phyloP scores from a whole-genome alignment of 2,888 invertebrate species.

The Neoaliturus tenellus region DNA sequence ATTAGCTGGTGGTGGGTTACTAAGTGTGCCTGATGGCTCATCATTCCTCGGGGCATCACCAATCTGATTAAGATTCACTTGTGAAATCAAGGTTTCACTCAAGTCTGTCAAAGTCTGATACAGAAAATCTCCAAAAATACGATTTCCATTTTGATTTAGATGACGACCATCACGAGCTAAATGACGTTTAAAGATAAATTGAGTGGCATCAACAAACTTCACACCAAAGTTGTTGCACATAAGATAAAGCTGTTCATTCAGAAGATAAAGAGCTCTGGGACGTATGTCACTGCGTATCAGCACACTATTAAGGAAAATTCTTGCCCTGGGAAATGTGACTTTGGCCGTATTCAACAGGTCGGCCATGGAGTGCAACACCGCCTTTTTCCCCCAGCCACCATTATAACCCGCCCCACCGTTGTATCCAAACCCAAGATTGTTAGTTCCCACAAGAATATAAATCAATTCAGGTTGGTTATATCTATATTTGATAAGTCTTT shows the following conservation, averaged over 20 bases:
- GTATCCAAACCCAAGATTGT: not conserved
- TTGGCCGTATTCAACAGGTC: slow-evolving; percentile 9
- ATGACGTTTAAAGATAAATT: not conserved
- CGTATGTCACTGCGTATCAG: not conserved
- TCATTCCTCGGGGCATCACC: not conserved
- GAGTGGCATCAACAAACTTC: not conserved
- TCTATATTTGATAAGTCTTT: not conserved
- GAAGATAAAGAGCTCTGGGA: not conserved
- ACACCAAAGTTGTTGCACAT: slow-evolving; percentile 16
- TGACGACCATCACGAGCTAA: slow-evolving; percentile 8
- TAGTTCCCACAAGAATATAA: slow-evolving; percentile 17
- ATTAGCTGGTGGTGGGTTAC: not conserved
- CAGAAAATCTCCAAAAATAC: not conserved
- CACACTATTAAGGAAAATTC: not conserved
- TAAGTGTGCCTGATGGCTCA: not conserved
- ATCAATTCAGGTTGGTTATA: not conserved
- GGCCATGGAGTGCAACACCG: not conserved
- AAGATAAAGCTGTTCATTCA: not conserved
- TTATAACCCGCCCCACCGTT: not conserved
- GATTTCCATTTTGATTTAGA: not conserved
- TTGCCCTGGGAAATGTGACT: not conserved
- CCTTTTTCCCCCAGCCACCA: not conserved
- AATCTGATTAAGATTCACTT: not conserved
- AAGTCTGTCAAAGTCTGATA: not conserved
- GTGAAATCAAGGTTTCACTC: not conserved